Base-by-base conservation (phyloP, 1,140 invertebrate genomes). In the Leptinotarsa texana region DNA sequence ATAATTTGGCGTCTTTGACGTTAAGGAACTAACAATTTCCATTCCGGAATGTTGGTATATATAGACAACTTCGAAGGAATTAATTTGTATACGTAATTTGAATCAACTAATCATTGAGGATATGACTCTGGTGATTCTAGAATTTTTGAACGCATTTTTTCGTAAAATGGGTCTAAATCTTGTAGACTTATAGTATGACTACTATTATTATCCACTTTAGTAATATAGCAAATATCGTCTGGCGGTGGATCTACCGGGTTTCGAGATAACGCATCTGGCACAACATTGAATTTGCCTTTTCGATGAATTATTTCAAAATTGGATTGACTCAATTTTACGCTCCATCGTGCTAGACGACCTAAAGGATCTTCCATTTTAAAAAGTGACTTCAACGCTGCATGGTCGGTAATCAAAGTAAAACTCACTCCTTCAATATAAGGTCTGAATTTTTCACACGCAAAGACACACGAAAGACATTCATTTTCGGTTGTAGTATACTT, bases 321-420 rank as follows among this genome's bases (percentile, higher is more conserved):
- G 71, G n/a, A 57, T 2, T 70, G 63, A 13, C 70, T 75, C 13
- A 76, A 27, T 27, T 57, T 76, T 5, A 76, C 51, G n/a, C 51
- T 21, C 75, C 67, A 76, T n/a, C 75, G 18, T 18, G 75, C 65
- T 61, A 73, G 61, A 3, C 27, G 61, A 63, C 83, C 85, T 1
- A 75, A 80, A 48, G 74, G 74, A 70, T 76, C 72, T 22, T 73
- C 63, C 11, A 76, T 42, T 15, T 69, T 68, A 63, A 47, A n/a
- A 13, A 76, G 42, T 66, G 66, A 76, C 18, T 69, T 69, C 13
- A 65, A 27, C 4, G 63, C 18, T 15, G 63, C 63, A 71, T 77
- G 73, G 65, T 75, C 74, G 4, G 74, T 78, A 11, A 74, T 47
- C 3, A 73, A 63, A 0, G 42, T 65, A 51, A 78, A 73, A 47